Evolutionary conservation across 2,797 vertebrate species (phyloP).

Genomic region (Oceanodroma leucorhoa): DNA sequence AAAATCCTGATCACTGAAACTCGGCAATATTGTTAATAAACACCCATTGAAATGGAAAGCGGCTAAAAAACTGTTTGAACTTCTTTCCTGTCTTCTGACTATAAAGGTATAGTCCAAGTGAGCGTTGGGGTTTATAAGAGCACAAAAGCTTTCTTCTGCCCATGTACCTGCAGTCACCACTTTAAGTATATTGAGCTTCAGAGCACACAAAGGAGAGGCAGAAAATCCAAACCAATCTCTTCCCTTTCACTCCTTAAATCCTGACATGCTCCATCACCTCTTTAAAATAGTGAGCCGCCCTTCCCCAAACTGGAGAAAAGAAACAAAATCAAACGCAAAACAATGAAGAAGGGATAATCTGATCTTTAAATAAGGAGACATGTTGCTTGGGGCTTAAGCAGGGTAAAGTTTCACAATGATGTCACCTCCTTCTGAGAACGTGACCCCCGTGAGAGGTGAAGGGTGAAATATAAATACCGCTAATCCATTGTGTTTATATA

Average conservation of each 20-base stretch:
- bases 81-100: conserved; percentile 57
- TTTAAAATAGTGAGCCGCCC: conserved; percentile 87
- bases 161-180: conserved; percentile 77
- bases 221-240: conserved; percentile 85
- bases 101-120: conserved; percentile 50
- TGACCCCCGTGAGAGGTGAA: conserved; percentile 61
- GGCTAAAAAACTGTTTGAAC: conserved; percentile 66
- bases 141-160: conserved; percentile 68
- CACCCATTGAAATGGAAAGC: conserved; percentile 70
- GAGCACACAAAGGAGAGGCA: conserved; percentile 74
- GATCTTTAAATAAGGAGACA: conserved; percentile 88
- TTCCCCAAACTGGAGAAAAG: conserved; percentile 77
- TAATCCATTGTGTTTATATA: conserved; percentile 54
- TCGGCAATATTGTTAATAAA: conserved; percentile 41
- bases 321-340: conserved; percentile 81
- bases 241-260: conserved; percentile 85
- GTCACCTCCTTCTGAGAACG: conserved; percentile 82
- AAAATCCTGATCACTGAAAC: conserved; percentile 43
- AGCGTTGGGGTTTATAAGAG: conserved; percentile 65
- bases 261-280: conserved; percentile 87
- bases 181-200: conserved; percentile 81
- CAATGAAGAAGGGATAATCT: conserved; percentile 85
- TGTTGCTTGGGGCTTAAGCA: conserved; percentile 83
- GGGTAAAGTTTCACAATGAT: conserved; percentile 85
- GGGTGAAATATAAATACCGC: conserved; percentile 61